These are phyloP conservation scores for Malurus alboscapulatus DNA, from an alignment of 2,113 vertebrate genomes.

Conservation along the genomic window DNA sequence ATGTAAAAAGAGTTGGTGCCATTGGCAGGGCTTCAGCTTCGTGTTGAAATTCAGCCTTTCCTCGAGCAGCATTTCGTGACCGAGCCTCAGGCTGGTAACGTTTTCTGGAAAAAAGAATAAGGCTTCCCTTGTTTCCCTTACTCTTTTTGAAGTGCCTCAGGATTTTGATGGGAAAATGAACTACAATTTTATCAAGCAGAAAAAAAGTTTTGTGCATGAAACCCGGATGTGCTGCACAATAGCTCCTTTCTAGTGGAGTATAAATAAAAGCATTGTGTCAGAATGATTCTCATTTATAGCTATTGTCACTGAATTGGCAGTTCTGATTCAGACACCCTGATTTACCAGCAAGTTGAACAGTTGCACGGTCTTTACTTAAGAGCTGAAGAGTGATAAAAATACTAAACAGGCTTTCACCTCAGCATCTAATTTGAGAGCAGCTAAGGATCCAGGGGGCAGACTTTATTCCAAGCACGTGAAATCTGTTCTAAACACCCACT, in stretches of 20 bases:
- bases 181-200: constrained; percentile 44
- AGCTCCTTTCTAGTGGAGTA: constrained; percentile 18
- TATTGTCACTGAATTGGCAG: neutral
- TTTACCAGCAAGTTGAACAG: neutral
- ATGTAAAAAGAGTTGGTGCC: neutral
- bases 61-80: constrained; percentile 1
- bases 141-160: constrained; percentile 43
- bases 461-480: neutral
- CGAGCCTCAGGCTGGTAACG: constrained; percentile 11
- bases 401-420: neutral
- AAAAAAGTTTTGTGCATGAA: neutral
- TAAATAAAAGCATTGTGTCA: constrained; percentile 37
- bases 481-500: neutral
- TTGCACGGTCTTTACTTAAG: neutral
- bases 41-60: constrained; percentile 16
- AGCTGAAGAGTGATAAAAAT: neutral
- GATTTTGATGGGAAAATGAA: constrained; percentile 53
- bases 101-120: constrained; percentile 37
- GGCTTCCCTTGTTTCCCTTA: constrained; percentile 47
- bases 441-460: neutral
- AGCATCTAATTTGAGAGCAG: neutral
- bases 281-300: constrained; percentile 1
- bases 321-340: neutral
- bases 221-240: neutral
- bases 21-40: constrained; percentile 20